A percentile compares a stretch with the other conserved stretches of the same genome.
phyloP scores from a whole-genome alignment of 2,888 invertebrate species.

The Coleophora deauratella region DNA sequence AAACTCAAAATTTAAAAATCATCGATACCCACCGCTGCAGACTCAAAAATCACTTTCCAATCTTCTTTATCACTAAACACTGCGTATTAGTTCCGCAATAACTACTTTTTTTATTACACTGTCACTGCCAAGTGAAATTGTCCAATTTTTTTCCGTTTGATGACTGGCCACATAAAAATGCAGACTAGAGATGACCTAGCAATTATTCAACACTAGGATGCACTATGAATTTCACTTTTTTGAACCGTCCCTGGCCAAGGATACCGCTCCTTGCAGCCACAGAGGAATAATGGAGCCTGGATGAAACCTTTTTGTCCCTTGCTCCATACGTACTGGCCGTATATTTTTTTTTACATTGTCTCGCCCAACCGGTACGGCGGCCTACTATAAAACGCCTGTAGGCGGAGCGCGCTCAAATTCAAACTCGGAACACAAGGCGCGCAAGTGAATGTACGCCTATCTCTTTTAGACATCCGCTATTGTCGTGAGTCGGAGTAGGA shows the following conservation, averaged over 20 bases:
- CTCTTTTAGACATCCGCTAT: slow-evolving; percentile 18
- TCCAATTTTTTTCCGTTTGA: slow-evolving; percentile 30
- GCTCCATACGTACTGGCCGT: slow-evolving; percentile 36
- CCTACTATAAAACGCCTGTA: slow-evolving; percentile 36
- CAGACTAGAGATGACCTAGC: slow-evolving; percentile 39
- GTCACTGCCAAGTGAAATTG: slow-evolving; percentile 38
- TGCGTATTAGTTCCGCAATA: slow-evolving; percentile 21
- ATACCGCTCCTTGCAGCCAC: slow-evolving; percentile 48
- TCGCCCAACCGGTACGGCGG: slow-evolving; percentile 44
- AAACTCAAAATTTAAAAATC: background rate
- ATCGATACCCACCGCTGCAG: slow-evolving; percentile 8
- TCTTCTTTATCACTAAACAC: slow-evolving; percentile 19
- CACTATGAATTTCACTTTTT: slow-evolving; percentile 50
- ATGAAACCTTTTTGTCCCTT: slow-evolving; percentile 58
- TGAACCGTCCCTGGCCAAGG: slow-evolving; percentile 33
- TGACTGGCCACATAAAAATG: slow-evolving; percentile 32
- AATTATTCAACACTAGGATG: slow-evolving; percentile 18
- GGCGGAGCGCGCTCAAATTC: slow-evolving; percentile 33
- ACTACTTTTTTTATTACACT: slow-evolving; percentile 25
- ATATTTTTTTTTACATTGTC: slow-evolving; percentile 48
- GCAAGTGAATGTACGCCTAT: slow-evolving; percentile 20
- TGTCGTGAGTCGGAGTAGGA: slow-evolving; percentile 23
- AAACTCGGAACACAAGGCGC: slow-evolving; percentile 6
- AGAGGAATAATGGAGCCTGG: slow-evolving; percentile 42
- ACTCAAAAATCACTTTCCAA: slow-evolving; percentile 19